Percentiles rank a stretch among this genome's conserved stretches.
These are phyloP conservation scores for Phania funesta DNA, from an alignment of 2,888 invertebrate genomes.

Conservation along the genomic window DNA sequence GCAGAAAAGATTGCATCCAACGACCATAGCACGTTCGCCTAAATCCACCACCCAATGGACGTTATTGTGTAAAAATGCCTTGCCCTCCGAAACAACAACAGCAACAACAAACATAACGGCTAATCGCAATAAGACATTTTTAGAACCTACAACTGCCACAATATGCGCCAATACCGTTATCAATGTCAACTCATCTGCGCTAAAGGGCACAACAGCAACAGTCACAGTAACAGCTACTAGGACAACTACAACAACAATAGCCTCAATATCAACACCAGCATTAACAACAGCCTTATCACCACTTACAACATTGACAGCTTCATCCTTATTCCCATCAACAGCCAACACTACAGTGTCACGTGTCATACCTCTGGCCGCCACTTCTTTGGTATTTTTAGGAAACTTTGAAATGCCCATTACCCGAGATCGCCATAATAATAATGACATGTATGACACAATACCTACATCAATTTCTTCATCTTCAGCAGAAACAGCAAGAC, in stretches of 20 bases:
- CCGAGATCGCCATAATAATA: constrained; percentile 50
- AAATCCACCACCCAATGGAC: constrained; percentile 72
- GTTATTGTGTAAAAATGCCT: constrained; percentile 73
- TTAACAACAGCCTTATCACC: neutral
- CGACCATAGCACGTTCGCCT: neutral
- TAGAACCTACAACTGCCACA: neutral
- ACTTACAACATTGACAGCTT: neutral
- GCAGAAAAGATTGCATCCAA: constrained; percentile 8
- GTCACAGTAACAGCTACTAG: constrained; percentile 21
- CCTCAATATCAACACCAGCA: neutral
- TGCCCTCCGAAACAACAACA: constrained; percentile 26
- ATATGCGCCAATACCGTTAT: constrained; percentile 44
- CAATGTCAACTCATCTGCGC: constrained; percentile 53
- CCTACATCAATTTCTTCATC: neutral
- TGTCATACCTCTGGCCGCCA: constrained; percentile 71
- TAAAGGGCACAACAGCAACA: constrained; percentile 13
- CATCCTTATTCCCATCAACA: neutral
- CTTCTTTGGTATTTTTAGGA: constrained; percentile 75
- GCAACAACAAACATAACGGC: neutral
- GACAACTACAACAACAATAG: neutral
- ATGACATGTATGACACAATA: constrained; percentile 14
- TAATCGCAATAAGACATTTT: neutral
- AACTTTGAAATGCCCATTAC: constrained; percentile 77
- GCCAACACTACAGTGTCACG: constrained; percentile 60
- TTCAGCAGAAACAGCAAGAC: neutral